Evolutionary conservation across 2,797 vertebrate genomes (phyloP).

Genomic region (Acrossocheilus wenchowensis): DNA sequence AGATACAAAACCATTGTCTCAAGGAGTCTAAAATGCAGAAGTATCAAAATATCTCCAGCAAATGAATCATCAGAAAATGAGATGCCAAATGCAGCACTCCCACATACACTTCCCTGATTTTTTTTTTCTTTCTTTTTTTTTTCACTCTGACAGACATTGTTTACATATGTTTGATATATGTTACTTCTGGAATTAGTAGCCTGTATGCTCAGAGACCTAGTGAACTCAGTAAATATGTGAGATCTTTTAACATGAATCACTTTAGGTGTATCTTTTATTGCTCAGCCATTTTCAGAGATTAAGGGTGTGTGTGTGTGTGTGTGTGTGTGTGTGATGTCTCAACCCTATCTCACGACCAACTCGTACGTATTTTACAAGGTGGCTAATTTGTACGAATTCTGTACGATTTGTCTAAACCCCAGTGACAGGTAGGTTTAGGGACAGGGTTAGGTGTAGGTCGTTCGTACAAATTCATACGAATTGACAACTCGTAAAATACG

Average conservation of each 20-base stretch:
- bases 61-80: not conserved
- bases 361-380: no score
- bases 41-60: not conserved
- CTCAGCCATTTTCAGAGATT: not conserved
- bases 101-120: not conserved
- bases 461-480: no score
- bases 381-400: no score
- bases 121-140: no score
- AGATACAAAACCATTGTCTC: not conserved
- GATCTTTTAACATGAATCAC: constrained; percentile 16
- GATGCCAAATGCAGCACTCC: not conserved
- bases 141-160: not conserved
- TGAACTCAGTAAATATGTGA: not conserved
- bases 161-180: not conserved
- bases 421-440: no score
- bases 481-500: no score
- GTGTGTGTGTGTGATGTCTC: no score
- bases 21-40: constrained; percentile 7
- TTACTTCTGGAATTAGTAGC: not conserved
- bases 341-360: no score
- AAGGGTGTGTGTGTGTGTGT: not conserved
- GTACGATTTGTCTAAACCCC: no score
- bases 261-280: constrained; percentile 11
- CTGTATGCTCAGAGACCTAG: not conserved
- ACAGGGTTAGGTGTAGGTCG: no score